Conservation (phyloP, 2,113 vertebrate genomes). For the Petrocephalus microphthalmus region DNA sequence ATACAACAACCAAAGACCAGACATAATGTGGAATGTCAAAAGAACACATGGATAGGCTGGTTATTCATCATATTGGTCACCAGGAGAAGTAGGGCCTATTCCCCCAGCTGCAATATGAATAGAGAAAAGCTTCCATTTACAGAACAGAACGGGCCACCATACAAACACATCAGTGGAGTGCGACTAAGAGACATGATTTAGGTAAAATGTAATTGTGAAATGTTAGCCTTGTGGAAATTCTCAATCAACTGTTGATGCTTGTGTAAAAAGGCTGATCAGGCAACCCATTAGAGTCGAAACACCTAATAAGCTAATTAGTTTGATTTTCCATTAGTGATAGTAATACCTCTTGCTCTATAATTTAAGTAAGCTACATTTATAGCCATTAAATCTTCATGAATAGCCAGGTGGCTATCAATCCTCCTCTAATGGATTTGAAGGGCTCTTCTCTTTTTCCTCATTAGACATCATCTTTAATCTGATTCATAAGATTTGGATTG, state of each 20-base stretch:
- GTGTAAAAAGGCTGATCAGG: neutral
- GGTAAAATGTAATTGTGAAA: neutral
- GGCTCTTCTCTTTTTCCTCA: neutral
- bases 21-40: neutral
- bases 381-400: neutral
- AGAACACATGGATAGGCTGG: neutral
- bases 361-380: slow-evolving; percentile 9
- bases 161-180: neutral
- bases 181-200: neutral
- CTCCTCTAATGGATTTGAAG: neutral
- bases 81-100: neutral
- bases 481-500: neutral
- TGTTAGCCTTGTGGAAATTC: neutral
- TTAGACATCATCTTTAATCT: neutral
- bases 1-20: neutral
- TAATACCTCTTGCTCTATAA: neutral
- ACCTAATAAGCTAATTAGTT: neutral
- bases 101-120: neutral
- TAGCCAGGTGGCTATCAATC: neutral
- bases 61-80: neutral
- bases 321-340: neutral
- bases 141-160: neutral
- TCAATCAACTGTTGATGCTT: neutral
- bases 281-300: neutral
- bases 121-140: neutral